These are phyloP conservation scores for Liopterus haemorrhoidalis DNA, from an alignment of 2,888 invertebrate genomes.

Conservation along the genomic window DNA sequence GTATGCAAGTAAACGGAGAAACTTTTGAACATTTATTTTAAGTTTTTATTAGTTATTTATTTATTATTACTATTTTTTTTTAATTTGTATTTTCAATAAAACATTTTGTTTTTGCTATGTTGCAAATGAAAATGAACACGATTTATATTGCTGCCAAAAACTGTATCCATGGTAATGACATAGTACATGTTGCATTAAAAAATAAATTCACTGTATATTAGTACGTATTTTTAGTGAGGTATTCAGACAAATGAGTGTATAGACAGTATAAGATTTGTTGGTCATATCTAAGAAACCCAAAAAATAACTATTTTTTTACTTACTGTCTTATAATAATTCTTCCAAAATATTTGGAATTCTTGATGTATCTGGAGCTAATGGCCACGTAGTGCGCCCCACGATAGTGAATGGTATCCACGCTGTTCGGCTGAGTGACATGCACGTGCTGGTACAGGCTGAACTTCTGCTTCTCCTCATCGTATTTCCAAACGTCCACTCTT, in stretches of 20 bases:
- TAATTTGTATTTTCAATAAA: too few species aligned
- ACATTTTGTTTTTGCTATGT: too few species aligned
- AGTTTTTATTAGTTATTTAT: too few species aligned
- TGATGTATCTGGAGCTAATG: constrained; percentile 38
- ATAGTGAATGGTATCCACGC: constrained; percentile 35
- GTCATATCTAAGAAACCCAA: constrained; percentile 2
- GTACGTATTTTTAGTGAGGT: constrained; percentile 1
- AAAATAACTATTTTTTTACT: constrained; percentile 9
- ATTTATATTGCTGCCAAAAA: too few species aligned
- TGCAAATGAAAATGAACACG: too few species aligned
- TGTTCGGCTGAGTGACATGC: constrained; percentile 35
- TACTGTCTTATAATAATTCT: constrained; percentile 39
- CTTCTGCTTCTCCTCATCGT: constrained; percentile 26
- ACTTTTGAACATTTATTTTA: too few species aligned
- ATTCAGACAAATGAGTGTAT: background rate
- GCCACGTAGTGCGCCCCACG: constrained; percentile 37
- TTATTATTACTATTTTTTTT: too few species aligned
- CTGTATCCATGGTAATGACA: too few species aligned
- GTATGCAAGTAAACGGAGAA: too few species aligned
- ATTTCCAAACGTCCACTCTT: constrained; percentile 37
- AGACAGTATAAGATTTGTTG: background rate
- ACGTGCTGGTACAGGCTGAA: constrained; percentile 38
- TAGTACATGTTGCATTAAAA: too few species aligned
- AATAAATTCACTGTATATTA: too few species aligned
- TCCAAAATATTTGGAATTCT: constrained; percentile 38